Evolutionary conservation across 2,113 vertebrate genomes (phyloP), one percentile per base, ranked within the genome.

Genomic region (Forbesichthys papilliferus): DNA sequence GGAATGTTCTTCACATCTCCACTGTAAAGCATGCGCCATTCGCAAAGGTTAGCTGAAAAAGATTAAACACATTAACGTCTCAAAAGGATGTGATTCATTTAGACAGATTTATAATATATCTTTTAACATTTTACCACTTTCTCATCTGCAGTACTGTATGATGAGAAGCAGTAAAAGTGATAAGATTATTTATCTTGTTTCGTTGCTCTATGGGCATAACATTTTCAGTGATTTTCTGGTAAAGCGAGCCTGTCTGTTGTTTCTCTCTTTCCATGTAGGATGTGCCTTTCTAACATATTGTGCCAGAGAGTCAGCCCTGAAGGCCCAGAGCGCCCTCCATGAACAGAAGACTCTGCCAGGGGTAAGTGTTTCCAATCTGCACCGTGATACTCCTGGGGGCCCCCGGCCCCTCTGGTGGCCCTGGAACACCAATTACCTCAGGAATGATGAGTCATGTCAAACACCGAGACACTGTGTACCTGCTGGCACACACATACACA

Each of bases 221-320:
- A 8, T 42, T 42, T 42, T 42, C 36, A 42, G 59, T 51, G 16
- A 18, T 59, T 73, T 52, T 53, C 27, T 58, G 74, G 10, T 68
- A 8, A 11, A 68, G 54, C 82, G 56, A 82, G 20, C 11, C 18
- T n/a, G 13, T 79, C 63, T 84, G 64, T 84, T 62, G 33, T 86
- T 42, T 84, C 42, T 78, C 56, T 12, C 77, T 90, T 65, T 86
- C 78, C 54, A 68, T 82, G 11, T 83, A 98, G 97, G 96, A 90
- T 98, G 97, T 92, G 97, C 97, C 56, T 98, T 98, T 93, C 96
- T 98, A 86, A 98, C 97, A 4, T 98, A 98, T 92, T 98, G 97
- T 88, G 97, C 97, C 93, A 93, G 97, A 93, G 97, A 98, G 79
- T 98, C 97, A 27, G 97, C 97, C 83, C 94, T 98, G 94, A 98